Evolutionary conservation across 2,888 invertebrate genomes (phyloP).

Genomic region (Parelbella ahira): DNA sequence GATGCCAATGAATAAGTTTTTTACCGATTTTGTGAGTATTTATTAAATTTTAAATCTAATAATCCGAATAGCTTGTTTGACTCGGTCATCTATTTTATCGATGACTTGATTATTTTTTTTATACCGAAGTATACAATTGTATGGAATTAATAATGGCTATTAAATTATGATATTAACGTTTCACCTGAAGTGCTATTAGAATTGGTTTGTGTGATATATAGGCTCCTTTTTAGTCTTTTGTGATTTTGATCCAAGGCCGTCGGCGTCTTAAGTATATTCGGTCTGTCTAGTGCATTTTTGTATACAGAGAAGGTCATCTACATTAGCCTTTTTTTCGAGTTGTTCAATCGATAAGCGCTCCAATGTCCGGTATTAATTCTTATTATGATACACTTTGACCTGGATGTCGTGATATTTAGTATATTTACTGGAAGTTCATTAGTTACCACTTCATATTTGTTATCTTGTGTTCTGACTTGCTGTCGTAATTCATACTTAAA

Average conservation of each 20-base stretch:
- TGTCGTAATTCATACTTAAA: too few relatives aligned
- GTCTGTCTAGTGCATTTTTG: slow-evolving; percentile 10
- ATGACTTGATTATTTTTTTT: slow-evolving; percentile 20
- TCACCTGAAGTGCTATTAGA: neutral
- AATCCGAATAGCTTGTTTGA: slow-evolving; percentile 1
- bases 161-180: neutral
- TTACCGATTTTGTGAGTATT: slow-evolving; percentile 55
- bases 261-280: slow-evolving; percentile 3
- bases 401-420: slow-evolving; percentile 6
- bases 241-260: slow-evolving; percentile 20
- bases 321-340: too few relatives aligned
- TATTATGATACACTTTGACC: slow-evolving; percentile 20
- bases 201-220: neutral
- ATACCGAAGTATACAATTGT: neutral
- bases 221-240: slow-evolving; percentile 1
- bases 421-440: too few relatives aligned
- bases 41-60: slow-evolving; percentile 14
- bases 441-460: too few relatives aligned
- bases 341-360: slow-evolving; percentile 2
- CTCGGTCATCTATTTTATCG: slow-evolving; percentile 14
- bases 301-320: too few relatives aligned
- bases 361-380: slow-evolving; percentile 1
- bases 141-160: neutral
- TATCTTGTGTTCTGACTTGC: too few relatives aligned
- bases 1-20: slow-evolving; percentile 53